Conservation (phyloP, 2,797 vertebrate species). For the Paedocypris micromegethes region DNA sequence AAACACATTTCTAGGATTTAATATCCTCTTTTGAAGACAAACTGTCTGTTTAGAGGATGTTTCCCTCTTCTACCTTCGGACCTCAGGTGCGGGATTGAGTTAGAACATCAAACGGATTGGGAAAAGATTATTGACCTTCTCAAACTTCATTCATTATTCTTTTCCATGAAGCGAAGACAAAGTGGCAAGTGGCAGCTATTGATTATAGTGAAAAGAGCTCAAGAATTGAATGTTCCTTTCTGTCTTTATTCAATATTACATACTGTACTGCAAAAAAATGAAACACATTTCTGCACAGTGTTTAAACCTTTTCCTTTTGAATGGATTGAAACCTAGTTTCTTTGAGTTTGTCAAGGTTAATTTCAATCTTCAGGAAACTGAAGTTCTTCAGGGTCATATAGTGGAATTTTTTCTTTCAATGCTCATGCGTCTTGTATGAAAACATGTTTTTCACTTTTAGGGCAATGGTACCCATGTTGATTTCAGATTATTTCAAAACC, state of each 20-base stretch:
- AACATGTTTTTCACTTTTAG: no score
- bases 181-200: slow-evolving; percentile 1
- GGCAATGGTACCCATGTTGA: no score
- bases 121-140: not conserved
- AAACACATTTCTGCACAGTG: slow-evolving; percentile 9
- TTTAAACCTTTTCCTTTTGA: slow-evolving; percentile 14
- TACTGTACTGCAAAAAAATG: slow-evolving; percentile 11
- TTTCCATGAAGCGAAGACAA: not conserved
- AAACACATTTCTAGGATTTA: not conserved
- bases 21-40: not conserved
- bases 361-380: not conserved
- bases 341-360: slow-evolving; percentile 13
- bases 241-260: slow-evolving; percentile 15
- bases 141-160: not conserved
- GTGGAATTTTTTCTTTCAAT: no score
- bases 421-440: no score
- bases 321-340: not conserved
- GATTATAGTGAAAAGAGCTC: not conserved
- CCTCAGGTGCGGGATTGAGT: not conserved
- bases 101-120: not conserved
- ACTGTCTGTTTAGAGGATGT: no score
- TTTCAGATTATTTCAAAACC: no score
- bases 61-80: not conserved
- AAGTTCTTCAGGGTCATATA: no score
- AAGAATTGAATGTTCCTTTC: not conserved